A percentile compares a stretch with the other conserved stretches of the same genome.
phyloP scores from a whole-genome alignment of 2,113 vertebrate species.

The Caranx ignobilis region DNA sequence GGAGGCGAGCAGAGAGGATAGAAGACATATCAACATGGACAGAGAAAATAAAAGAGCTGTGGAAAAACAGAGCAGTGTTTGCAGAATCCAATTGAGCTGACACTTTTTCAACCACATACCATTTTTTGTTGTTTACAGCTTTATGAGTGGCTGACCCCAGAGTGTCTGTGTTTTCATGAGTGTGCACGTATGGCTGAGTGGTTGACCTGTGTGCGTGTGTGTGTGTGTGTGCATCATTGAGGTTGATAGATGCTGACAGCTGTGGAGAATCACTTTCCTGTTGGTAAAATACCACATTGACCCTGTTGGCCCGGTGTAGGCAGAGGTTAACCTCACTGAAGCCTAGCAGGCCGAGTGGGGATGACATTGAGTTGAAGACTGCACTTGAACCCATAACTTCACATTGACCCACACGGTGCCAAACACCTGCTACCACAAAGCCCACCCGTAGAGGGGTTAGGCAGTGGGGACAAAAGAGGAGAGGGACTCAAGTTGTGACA shows the following conservation, averaged over 20 bases:
- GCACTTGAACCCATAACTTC: constrained; percentile 66
- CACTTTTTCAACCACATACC: constrained; percentile 77
- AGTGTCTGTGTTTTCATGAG: constrained; percentile 46
- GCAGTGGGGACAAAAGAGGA: constrained; percentile 19
- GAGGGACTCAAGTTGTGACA: constrained; percentile 1
- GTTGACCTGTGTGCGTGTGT: constrained; percentile 56
- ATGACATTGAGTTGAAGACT: constrained; percentile 85
- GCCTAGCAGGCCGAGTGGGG: constrained; percentile 81
- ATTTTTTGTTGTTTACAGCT: constrained; percentile 82
- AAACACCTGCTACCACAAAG: constrained; percentile 23
- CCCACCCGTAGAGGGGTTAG: not conserved
- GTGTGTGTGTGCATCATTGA: constrained; percentile 63
- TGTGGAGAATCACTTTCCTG: constrained; percentile 88
- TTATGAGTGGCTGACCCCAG: constrained; percentile 74
- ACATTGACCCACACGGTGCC: constrained; percentile 46
- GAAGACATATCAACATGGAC: constrained; percentile 78
- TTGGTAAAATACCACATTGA: constrained; percentile 90
- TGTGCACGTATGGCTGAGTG: constrained; percentile 41
- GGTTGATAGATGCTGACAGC: constrained; percentile 88
- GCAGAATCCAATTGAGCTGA: constrained; percentile 79
- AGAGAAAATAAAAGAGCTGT: constrained; percentile 74
- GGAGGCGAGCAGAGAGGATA: constrained; percentile 53
- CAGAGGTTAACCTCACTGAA: constrained; percentile 90
- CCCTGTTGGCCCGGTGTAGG: constrained; percentile 88
- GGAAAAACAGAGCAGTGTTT: constrained; percentile 71